Evolutionary conservation across 2,888 invertebrate species (phyloP), one percentile per base, ranked within the genome.

Genomic region (Platerodrilus igneus): DNA sequence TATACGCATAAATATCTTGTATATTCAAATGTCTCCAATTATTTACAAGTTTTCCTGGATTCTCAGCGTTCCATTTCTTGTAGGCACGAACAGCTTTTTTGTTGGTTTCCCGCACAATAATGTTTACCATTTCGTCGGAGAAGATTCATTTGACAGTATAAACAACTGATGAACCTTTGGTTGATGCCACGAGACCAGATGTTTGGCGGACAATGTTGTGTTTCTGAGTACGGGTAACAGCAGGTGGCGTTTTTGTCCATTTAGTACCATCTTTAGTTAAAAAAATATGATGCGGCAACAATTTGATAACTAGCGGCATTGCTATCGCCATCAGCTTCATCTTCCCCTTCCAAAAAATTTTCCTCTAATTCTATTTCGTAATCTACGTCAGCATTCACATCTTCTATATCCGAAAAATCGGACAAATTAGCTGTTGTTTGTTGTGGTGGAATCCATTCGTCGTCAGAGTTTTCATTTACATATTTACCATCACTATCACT

Each of bases 251-350:
- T 33, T 21, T 32, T 15, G n/a, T 21, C 33, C 23, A 33, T 33
- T 23, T 25, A 23, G 33, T 33, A 16, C 33, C 15, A 25, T 23
- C 21, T 23, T 33, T 33, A 33, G 33, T 17, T n/a, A 2, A 33
- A 9, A 4, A 23, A 23, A 22, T 31, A 31, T 14, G 20, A 31
- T 31, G 14, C 20, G 26, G n/a, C 26, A 26, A 26, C 26, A 26
- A 13, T 26, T 26, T 13, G n/a, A 26, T 26, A 11, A 26, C 13
- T 26, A 13, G 6, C 14, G 26, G 26, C 11, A 26, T 3, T 11
- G 11, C n/a, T 26, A 26, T 26, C 14, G n/a, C n/a, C 14, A 26
- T 26, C 26, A 10, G 10, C 26, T 26, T 26, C n/a, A n/a, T n/a
- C n/a, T n/a, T n/a, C 11, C 14, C 14, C 26, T 26, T 26, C 14